phyloP scores from a whole-genome alignment of 2,888 invertebrate species.

The Gnatocerus cornutus region DNA sequence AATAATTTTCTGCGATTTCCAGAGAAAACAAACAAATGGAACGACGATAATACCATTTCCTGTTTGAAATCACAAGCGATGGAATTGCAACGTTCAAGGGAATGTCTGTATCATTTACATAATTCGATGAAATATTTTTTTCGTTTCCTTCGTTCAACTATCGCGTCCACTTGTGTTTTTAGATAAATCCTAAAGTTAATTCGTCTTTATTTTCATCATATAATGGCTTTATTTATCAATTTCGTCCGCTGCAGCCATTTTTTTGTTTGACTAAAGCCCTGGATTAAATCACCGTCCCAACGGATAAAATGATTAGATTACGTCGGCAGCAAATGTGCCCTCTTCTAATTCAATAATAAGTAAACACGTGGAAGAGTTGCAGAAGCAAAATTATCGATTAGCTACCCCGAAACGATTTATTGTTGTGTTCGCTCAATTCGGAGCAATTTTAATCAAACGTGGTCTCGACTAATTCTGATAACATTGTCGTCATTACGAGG shows the following conservation, averaged over 20 bases:
- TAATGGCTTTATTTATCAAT: slow-evolving; percentile 7
- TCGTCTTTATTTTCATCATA: background rate
- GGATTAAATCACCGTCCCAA: slow-evolving; percentile 41
- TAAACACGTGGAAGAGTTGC: slow-evolving; percentile 44
- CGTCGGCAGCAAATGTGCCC: slow-evolving; percentile 39
- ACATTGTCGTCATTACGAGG: slow-evolving; percentile 56
- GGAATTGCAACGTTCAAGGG: slow-evolving; percentile 37
- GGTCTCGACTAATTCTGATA: slow-evolving; percentile 45
- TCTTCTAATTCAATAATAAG: slow-evolving; percentile 46
- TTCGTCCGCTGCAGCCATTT: too few species aligned
- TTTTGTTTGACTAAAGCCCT: slow-evolving; percentile 27
- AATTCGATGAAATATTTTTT: slow-evolving; percentile 45
- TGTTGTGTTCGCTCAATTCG: slow-evolving; percentile 21
- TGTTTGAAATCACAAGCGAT: slow-evolving; percentile 43
- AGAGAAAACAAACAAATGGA: slow-evolving; percentile 46
- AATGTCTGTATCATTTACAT: slow-evolving; percentile 42
- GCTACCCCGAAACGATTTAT: slow-evolving; percentile 28
- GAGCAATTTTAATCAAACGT: slow-evolving; percentile 34
- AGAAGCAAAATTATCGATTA: slow-evolving; percentile 39
- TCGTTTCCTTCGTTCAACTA: too few species aligned
- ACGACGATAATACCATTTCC: slow-evolving; percentile 47
- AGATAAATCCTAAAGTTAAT: background rate
- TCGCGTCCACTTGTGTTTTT: too few species aligned
- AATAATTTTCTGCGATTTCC: slow-evolving; percentile 45
- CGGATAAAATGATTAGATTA: slow-evolving; percentile 44